Evolutionary conservation across 2,113 vertebrate genomes (phyloP).

Genomic region (Amphiprion ocellaris): DNA sequence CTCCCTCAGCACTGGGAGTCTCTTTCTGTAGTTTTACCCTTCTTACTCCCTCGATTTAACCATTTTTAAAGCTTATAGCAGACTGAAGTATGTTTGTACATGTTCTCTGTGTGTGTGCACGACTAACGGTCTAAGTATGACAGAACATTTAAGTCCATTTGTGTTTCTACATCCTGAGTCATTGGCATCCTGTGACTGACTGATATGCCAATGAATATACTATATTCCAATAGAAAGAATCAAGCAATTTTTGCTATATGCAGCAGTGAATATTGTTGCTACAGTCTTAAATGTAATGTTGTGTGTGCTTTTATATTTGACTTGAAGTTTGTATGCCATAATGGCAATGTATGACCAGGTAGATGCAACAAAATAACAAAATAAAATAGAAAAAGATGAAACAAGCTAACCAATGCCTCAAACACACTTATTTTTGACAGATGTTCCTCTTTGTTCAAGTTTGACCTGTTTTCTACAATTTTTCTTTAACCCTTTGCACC

Average conservation of each 20-base stretch:
- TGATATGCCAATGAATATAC: background rate
- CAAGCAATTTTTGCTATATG: background rate
- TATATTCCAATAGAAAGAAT: background rate
- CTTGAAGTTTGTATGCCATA: too few species aligned
- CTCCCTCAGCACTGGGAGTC: slow-evolving; percentile 57
- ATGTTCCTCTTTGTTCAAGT: too few species aligned
- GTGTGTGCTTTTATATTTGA: too few species aligned
- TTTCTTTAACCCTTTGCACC: too few species aligned
- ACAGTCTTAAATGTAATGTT: too few species aligned
- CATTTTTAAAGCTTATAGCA: slow-evolving; percentile 43
- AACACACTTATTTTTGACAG: too few species aligned
- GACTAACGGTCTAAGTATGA: background rate
- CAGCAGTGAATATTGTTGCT: background rate
- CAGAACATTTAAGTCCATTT: background rate
- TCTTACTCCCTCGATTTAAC: slow-evolving; percentile 12
- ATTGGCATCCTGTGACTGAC: background rate
- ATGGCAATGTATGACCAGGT: too few species aligned
- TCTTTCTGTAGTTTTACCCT: slow-evolving; percentile 52
- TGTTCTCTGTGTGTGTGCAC: slow-evolving; percentile 2
- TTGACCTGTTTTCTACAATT: too few species aligned
- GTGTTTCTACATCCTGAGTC: slow-evolving; percentile 1
- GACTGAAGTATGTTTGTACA: slow-evolving; percentile 28
- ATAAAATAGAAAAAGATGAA: background rate
- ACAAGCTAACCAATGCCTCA: background rate
- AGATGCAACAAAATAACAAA: background rate